Base-by-base conservation (phyloP, 2,888 invertebrate species). In the Germaria angustata region DNA sequence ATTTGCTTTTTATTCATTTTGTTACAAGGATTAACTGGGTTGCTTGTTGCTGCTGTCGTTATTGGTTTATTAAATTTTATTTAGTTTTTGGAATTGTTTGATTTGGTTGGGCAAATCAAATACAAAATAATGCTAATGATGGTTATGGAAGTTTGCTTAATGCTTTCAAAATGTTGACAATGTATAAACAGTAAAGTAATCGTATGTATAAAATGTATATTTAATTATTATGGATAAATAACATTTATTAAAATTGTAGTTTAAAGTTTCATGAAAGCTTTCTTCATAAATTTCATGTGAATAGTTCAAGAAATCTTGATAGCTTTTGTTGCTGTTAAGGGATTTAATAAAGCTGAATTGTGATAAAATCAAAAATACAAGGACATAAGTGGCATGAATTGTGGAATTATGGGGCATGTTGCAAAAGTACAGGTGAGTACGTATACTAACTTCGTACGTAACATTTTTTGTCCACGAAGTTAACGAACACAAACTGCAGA, bases 31-130 rank as follows among this genome's bases (percentile, higher is more conserved):
- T 73, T 73, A 80, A 53, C 59, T 34, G 17, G 32, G 22, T 59
- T 32, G 36, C 28, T 55, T 44, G 49, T 8, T 55, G 20, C 28
- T 49, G 13, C 2, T 34, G 36, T 7, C 24, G 17, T 57, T 76
- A 36, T 68, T 36, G 44, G 53, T 65, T 73, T 63, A 49, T 49
- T 36, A 75, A 75, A 57, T 46, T 46, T 69, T 69, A 8, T 77
- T 69, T 61, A 36, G 61, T 69, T 55, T 78, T 78, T 46, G 36
- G n/a, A 32, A 55, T 46, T 65, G 13, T 72, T 63, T 65, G 57
- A 34, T 72, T 66, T 44, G 22, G 39, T 71, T 71, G 36, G 32
- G n/a, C 65, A 65, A 78, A 71, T 49, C 49, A 63, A 20, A 41
- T 39, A 59, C 8, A 66, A 57, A 39, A 63, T 73, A n/a, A 32